These are phyloP conservation scores for Thymelicus lineola DNA, from an alignment of 2,888 invertebrate genomes.

Conservation along the genomic window DNA sequence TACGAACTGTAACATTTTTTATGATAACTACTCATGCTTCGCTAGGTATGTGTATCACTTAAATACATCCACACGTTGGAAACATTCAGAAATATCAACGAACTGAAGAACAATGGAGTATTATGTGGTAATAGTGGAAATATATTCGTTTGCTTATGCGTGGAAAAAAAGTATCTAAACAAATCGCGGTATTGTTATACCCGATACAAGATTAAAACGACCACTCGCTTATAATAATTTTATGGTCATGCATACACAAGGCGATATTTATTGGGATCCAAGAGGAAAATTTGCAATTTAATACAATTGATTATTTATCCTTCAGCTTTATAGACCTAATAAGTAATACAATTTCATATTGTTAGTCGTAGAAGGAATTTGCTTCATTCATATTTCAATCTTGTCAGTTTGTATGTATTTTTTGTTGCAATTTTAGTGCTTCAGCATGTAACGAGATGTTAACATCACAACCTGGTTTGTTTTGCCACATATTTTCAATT, in stretches of 20 bases:
- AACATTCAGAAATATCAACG: conserved; percentile 80
- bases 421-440: conserved; percentile 5
- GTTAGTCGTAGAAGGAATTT: conserved; percentile 20
- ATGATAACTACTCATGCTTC: conserved; percentile 65
- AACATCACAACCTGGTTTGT: conserved; percentile 46
- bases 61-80: conserved; percentile 73
- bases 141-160: conserved; percentile 81
- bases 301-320: conserved; percentile 38
- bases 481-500: conserved; percentile 69
- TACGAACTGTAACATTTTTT: conserved; percentile 66
- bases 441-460: conserved; percentile 31
- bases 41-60: conserved; percentile 76
- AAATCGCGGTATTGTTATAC: conserved; percentile 81
- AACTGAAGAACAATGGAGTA: conserved; percentile 82
- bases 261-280: conserved; percentile 46
- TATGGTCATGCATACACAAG: conserved; percentile 50
- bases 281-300: conserved; percentile 35
- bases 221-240: conserved; percentile 58
- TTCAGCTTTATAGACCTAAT: conserved; percentile 28
- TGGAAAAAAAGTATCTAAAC: conserved; percentile 81
- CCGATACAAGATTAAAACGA: conserved; percentile 65
- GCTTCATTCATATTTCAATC: conserved; percentile 16
- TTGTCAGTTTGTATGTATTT: background rate
- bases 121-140: conserved; percentile 85
- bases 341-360: conserved; percentile 30